A percentile compares a stretch with the other conserved stretches of the same genome.
Evolutionary conservation across 2,888 invertebrate genomes (phyloP).

Genomic region (Rhagonycha fulva): DNA sequence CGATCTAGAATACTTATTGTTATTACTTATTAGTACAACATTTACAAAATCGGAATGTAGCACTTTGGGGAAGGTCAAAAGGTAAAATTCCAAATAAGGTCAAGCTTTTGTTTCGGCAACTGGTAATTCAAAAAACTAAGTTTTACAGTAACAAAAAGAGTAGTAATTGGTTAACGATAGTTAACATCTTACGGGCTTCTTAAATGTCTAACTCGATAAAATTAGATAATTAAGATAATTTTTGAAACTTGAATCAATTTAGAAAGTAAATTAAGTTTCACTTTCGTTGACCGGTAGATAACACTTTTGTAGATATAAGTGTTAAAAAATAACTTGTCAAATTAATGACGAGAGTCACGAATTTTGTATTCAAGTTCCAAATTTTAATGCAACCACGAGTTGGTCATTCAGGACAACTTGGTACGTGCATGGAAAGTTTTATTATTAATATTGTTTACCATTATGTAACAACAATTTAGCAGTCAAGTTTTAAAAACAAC

Average conservation of each 20-base stretch:
- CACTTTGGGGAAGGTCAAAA: conserved; percentile 24
- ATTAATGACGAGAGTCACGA: not conserved
- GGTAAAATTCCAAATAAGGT: conserved; percentile 10
- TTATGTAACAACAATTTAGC: not conserved
- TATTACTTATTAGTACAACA: conserved; percentile 12
- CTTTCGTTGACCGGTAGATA: conserved; percentile 6
- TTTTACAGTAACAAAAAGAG: not conserved
- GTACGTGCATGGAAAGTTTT: not conserved
- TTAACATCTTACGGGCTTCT: not conserved
- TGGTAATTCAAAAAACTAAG: not conserved
- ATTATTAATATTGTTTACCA: not conserved
- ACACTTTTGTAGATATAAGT: not conserved
- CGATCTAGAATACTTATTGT: conserved; percentile 3
- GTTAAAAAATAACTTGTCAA: not conserved
- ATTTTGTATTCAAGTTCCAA: not conserved
- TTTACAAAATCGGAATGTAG: conserved; percentile 19
- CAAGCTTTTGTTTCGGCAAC: not conserved
- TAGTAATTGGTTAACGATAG: not conserved
- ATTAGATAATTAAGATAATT: conserved; percentile 3
- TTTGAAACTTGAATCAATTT: conserved; percentile 1
- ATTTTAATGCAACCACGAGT: not conserved
- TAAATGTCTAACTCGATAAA: not conserved
- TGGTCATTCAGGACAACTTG: not conserved
- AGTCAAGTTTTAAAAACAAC: not conserved
- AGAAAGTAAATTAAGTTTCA: conserved; percentile 14